These are phyloP conservation scores for Gymnoscopelus braueri DNA, from an alignment of 2,797 vertebrate species.

Conservation along the genomic window DNA sequence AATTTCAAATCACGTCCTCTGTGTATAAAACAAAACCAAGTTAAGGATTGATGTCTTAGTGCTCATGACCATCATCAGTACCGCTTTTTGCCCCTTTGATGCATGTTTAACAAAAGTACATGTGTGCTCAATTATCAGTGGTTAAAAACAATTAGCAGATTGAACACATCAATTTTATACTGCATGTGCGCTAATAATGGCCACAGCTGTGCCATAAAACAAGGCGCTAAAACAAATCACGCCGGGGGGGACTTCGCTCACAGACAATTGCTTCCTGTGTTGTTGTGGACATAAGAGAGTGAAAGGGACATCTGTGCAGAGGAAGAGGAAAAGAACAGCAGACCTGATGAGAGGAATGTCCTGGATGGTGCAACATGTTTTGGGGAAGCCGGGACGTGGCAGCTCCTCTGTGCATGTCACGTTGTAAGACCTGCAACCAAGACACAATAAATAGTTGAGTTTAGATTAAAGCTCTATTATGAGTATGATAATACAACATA, in stretches of 20 bases:
- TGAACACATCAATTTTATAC: slow-evolving; percentile 50
- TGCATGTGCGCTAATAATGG: slow-evolving; percentile 49
- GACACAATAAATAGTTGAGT: slow-evolving; percentile 24
- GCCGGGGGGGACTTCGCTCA: slow-evolving; percentile 20
- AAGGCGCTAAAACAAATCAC: slow-evolving; percentile 55
- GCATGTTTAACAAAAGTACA: slow-evolving; percentile 36
- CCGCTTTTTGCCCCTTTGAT: slow-evolving; percentile 16
- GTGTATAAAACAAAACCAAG: neutral
- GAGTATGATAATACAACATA: too few species aligned
- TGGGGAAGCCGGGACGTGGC: slow-evolving; percentile 87
- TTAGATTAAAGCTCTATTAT: neutral
- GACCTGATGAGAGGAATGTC: slow-evolving; percentile 94
- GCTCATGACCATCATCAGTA: too few species aligned
- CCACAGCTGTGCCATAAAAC: slow-evolving; percentile 39
- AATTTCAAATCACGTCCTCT: neutral
- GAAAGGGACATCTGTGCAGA: neutral
- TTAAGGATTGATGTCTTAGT: too few species aligned
- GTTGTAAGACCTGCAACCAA: slow-evolving; percentile 86
- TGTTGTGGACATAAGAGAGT: slow-evolving; percentile 34
- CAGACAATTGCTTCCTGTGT: slow-evolving; percentile 37
- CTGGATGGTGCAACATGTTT: slow-evolving; percentile 92
- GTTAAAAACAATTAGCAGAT: slow-evolving; percentile 36
- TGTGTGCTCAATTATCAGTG: slow-evolving; percentile 23
- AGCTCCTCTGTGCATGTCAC: slow-evolving; percentile 89
- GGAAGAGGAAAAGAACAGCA: slow-evolving; percentile 10